Conservation (phyloP, 2,888 invertebrate genomes). For the Adelognathus sp. region DNA sequence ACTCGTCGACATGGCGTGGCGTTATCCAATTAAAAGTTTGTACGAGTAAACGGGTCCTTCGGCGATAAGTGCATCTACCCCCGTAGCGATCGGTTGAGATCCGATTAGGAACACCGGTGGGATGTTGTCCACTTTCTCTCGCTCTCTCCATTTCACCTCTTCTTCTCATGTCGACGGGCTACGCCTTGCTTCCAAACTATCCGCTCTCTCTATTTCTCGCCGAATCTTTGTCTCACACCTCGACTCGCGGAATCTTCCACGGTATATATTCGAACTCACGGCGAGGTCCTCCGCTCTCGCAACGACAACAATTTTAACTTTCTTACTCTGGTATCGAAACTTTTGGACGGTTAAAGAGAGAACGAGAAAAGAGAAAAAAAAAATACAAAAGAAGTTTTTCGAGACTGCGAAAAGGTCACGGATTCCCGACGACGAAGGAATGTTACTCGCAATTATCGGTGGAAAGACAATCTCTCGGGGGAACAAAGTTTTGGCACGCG, state of each 20-base stretch:
- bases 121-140: not conserved
- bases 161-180: not conserved
- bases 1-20: not conserved
- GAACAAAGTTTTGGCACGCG: not conserved
- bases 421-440: not conserved
- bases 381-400: not conserved
- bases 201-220: not conserved
- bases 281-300: not conserved
- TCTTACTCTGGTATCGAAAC: not conserved
- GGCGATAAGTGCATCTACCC: constrained; percentile 26
- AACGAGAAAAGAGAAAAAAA: not conserved
- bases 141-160: not conserved
- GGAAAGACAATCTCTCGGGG: not conserved
- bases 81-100: constrained; percentile 5
- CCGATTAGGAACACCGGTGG: constrained; percentile 30
- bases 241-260: not conserved
- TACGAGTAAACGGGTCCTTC: constrained; percentile 20
- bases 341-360: too few relatives aligned
- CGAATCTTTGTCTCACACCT: not conserved
- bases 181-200: not conserved
- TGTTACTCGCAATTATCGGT: not conserved
- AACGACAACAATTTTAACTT: constrained; percentile 7
- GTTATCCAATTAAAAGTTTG: constrained; percentile 48
- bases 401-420: not conserved
- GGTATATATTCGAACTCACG: not conserved